Base-by-base conservation (phyloP, 2,888 invertebrate species). In the Willowsia nigromaculata region DNA sequence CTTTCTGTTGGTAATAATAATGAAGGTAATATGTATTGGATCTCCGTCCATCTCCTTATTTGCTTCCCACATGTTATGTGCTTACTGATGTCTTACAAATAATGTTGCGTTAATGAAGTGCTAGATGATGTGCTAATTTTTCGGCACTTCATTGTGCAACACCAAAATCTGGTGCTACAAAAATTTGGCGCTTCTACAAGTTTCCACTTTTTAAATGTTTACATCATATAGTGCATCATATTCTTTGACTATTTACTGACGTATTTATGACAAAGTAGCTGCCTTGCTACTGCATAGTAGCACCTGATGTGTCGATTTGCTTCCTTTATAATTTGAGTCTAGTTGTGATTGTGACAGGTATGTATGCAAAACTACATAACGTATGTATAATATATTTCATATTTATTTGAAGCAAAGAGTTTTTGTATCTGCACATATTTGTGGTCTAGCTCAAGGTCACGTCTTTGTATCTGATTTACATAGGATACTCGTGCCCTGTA, bases 71-170 rank as follows among this genome's bases (percentile, higher is more conserved):
- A 65, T 11, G 59, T 2, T 27, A 13, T n/a, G 65, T 33, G n/a
- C 33, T 65, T 65, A n/a, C 15, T 0, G 15, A 1, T 65, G n/a
- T 30, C 33, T n/a, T n/a, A n/a, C n/a, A n/a, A 30, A 18, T 15
- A 65, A 33, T 59, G 56, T 5, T 59, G 27, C 27, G 30, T 30
- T 65, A 65, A 65, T 65, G 65, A 65, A 33, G 65, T 65, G 65
- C 33, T 65, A 65, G 18, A 33, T 65, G 65, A 33, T n/a, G 65
- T 65, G 65, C 33, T 65, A 65, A 65, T 65, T 33, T 15, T 65
- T 33, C 33, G 33, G 65, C 65, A 65, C 33, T 33, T 33, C 65
- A 59, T 9, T 65, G 33, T 65, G 33, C 5, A 65, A 33, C 65
- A 65, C 65, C 3, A 9, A 65, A n/a, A 65, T n/a, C 15, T 50